These are phyloP conservation scores for Myathropa florea DNA, from an alignment of 2,888 invertebrate species.

Conservation along the genomic window DNA sequence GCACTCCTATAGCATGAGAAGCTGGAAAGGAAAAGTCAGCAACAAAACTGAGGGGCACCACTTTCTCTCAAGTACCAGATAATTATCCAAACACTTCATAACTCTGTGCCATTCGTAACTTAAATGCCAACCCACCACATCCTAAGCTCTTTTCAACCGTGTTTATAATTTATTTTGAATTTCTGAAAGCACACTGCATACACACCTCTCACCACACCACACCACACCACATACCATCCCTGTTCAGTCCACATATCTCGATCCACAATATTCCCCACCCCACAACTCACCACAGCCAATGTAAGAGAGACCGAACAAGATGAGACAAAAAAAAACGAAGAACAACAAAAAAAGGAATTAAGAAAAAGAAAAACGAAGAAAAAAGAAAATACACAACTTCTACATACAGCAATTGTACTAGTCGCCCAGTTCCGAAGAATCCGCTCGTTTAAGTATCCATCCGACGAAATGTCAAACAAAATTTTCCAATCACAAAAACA, in stretches of 20 bases:
- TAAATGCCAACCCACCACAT: no score
- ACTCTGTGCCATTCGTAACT: no score
- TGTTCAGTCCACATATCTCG: neutral
- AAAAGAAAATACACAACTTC: conserved; percentile 37
- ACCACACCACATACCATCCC: conserved; percentile 7
- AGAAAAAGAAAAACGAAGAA: conserved; percentile 5
- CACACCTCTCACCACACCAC: neutral
- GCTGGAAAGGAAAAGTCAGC: no score
- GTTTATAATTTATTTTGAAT: neutral
- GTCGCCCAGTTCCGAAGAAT: conserved; percentile 57
- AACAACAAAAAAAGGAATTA: neutral
- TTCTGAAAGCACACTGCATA: neutral
- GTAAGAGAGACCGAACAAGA: conserved; percentile 7
- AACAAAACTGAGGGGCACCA: no score
- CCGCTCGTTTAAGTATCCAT: conserved; percentile 56
- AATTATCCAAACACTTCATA: no score
- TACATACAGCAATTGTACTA: conserved; percentile 53
- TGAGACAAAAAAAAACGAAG: neutral
- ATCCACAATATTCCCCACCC: conserved; percentile 11
- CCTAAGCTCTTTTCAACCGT: no score
- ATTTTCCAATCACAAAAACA: conserved; percentile 73
- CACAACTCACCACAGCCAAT: conserved; percentile 24
- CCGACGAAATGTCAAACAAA: conserved; percentile 72
- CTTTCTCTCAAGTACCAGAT: no score
- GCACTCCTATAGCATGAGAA: no score